Evolutionary conservation across 2,888 invertebrate species (phyloP).

Genomic region (Heliconius cydno): DNA sequence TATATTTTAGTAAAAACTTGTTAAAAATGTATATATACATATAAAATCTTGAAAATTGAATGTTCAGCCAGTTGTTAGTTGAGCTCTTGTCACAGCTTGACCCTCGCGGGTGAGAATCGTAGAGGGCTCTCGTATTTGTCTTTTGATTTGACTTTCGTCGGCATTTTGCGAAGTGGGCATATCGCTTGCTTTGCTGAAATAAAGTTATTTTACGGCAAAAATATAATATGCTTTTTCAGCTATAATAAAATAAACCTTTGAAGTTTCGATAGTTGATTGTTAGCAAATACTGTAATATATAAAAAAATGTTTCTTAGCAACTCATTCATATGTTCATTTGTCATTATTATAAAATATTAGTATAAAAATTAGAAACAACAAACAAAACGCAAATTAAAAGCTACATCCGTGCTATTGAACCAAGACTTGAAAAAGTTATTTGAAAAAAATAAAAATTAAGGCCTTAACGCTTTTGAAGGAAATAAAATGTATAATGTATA

Average conservation of each 20-base stretch:
- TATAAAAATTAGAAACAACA: too few relatives aligned
- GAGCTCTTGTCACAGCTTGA: conserved; percentile 37
- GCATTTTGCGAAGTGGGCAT: conserved; percentile 23
- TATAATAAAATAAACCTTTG: background rate
- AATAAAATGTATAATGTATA: background rate
- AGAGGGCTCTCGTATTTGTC: conserved; percentile 39
- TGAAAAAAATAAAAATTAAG: background rate
- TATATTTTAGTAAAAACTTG: background rate
- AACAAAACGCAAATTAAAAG: too few relatives aligned
- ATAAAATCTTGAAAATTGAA: conserved; percentile 11
- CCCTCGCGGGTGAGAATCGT: conserved; percentile 38
- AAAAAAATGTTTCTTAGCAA: background rate
- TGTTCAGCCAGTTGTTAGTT: conserved; percentile 25
- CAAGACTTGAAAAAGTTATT: background rate
- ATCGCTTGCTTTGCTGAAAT: conserved; percentile 29
- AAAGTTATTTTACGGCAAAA: background rate
- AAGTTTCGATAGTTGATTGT: background rate
- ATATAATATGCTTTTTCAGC: background rate
- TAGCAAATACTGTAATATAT: background rate
- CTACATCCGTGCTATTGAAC: background rate
- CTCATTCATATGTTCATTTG: too few relatives aligned
- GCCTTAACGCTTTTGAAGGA: background rate
- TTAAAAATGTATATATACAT: background rate
- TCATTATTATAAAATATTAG: too few relatives aligned
- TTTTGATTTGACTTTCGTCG: conserved; percentile 36